A percentile compares a stretch with the other conserved stretches of the same genome.
These are phyloP conservation scores for Poeciliopsis turrubarensis DNA, from an alignment of 2,113 vertebrate genomes.

Conservation along the genomic window DNA sequence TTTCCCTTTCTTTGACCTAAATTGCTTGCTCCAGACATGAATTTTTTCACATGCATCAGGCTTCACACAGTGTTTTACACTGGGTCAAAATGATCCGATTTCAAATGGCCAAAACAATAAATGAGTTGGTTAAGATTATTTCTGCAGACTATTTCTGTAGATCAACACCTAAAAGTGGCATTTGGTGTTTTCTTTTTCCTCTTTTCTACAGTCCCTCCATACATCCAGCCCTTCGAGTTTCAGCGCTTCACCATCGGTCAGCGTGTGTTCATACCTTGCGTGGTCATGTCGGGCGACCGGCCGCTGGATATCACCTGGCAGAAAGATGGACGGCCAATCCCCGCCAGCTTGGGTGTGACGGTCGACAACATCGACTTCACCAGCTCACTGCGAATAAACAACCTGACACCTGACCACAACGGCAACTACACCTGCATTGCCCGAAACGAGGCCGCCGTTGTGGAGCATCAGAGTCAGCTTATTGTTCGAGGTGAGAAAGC, in stretches of 20 bases:
- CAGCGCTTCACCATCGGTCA: constrained; percentile 97
- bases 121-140: background rate
- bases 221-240: constrained; percentile 98
- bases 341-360: constrained; percentile 92
- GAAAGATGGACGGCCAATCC: constrained; percentile 94
- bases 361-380: constrained; percentile 99
- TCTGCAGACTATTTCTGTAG: background rate
- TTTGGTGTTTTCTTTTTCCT: constrained; percentile 19
- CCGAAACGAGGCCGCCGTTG: constrained; percentile 93
- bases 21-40: too few relatives aligned
- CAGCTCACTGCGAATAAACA: constrained; percentile 95
- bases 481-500: constrained; percentile 90
- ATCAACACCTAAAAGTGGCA: constrained; percentile 18
- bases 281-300: constrained; percentile 96
- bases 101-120: background rate
- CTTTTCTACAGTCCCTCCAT: constrained; percentile 88
- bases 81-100: background rate
- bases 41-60: too few relatives aligned
- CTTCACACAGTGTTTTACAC: too few relatives aligned
- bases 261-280: constrained; percentile 96
- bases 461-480: constrained; percentile 96
- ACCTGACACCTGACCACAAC: constrained; percentile 95
- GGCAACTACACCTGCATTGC: constrained; percentile 99
- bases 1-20: too few relatives aligned
- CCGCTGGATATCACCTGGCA: constrained; percentile 99